Evolutionary conservation across 2,797 vertebrate species (phyloP), one percentile per base, ranked within the genome.

Genomic region (Sebastes iracundus): DNA sequence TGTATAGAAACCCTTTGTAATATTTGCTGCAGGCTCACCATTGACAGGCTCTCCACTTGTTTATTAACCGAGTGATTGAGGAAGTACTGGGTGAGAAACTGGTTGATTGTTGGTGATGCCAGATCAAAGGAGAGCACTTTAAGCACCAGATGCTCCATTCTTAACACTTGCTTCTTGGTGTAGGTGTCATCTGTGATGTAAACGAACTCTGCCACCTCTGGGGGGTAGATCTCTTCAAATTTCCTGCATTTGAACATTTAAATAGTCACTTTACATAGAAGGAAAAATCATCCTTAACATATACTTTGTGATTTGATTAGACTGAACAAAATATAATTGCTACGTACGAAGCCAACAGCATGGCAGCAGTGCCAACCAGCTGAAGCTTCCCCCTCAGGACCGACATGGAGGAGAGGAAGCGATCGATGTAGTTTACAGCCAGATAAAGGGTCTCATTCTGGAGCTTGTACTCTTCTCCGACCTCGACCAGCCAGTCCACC

Each of bases 181-280:
- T 99, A 99, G 52, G 99, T 99, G 90, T 99, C 99, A 1, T 99
- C 99, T 60, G 99, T 99, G 93, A 99, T 99, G 94, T 99, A 99
- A 60, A 99, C 99, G 82, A 99, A 99, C 87, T 99, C 98, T 0
- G 97, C 96, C 86, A 99, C 98, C 94, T 99, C 98, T 6, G 99
- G 99, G 60, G 99, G 98, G 87, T 99, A 99, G 92, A 99, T 99
- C 91, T 99, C 98, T 85, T 99, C 99, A 93, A 99, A 99, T 90
- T 99, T 99, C 64, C 99, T 99, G 93, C 38, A 90, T 69, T 38
- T 7, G 2, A 58, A 77, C 0, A 69, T 25, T 30, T 0, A 23
- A 55, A 66, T 18, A 2, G 3, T 46, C 2, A 49, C 1, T 42
- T 49, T 1, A 74, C 8, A 30, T 0, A 33, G 1, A 1, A n/a